phyloP scores from a whole-genome alignment of 2,797 vertebrate species.

The Chloroceryle amazona region DNA sequence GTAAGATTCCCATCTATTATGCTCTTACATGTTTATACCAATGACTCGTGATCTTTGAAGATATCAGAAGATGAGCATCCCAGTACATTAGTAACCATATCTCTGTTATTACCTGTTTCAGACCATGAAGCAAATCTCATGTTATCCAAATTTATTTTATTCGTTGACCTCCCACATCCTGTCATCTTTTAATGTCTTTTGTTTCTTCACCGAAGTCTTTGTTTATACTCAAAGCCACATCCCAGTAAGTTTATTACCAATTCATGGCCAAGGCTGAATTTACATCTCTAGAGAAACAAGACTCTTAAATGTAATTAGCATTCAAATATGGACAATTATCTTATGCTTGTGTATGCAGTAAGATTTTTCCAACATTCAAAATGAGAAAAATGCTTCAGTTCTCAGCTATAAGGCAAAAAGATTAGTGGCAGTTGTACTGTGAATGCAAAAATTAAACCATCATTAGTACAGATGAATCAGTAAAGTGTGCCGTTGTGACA shows the following conservation, averaged over 20 bases:
- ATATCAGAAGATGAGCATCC: not conserved
- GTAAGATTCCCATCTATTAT: not conserved
- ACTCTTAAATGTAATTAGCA: not conserved
- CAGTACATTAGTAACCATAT: not conserved
- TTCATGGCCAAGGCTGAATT: not conserved
- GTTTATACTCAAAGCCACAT: not conserved
- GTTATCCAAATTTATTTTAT: not conserved
- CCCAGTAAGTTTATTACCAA: not conserved
- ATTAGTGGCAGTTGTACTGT: not conserved
- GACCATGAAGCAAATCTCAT: not conserved
- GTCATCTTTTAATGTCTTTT: not conserved
- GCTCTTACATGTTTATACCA: not conserved
- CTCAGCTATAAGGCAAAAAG: not conserved
- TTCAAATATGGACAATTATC: not conserved
- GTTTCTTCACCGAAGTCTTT: not conserved
- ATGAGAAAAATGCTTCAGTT: not conserved
- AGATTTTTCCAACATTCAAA: slow-evolving; percentile 2
- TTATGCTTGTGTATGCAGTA: not conserved
- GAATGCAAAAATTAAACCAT: slow-evolving; percentile 9
- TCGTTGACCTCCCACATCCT: not conserved
- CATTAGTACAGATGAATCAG: not conserved
- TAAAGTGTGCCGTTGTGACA: not conserved
- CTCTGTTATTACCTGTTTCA: not conserved
- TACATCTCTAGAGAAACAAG: not conserved
- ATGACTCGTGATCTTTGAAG: not conserved